Conservation (phyloP, 2,888 invertebrate genomes). For the Andricus quercusramuli region DNA sequence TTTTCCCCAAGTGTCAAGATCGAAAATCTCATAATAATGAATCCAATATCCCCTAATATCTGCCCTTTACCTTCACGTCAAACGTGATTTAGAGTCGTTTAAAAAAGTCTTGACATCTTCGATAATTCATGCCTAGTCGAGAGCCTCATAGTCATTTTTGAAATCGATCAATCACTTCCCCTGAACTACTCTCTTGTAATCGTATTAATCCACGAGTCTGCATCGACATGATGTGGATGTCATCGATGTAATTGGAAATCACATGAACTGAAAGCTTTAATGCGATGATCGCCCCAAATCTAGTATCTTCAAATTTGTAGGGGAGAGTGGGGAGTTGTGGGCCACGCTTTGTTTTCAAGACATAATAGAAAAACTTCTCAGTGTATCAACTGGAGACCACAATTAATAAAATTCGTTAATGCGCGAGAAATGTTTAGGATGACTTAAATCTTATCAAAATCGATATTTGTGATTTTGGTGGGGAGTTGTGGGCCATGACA, state of each 20-base stretch:
- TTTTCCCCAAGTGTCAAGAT: not conserved
- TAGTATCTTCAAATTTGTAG: not conserved
- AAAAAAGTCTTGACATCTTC: not conserved
- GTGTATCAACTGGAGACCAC: too few relatives aligned
- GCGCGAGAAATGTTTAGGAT: too few relatives aligned
- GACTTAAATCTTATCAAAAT: too few relatives aligned
- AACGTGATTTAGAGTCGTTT: not conserved
- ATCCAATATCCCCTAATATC: not conserved
- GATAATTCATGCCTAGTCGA: not conserved
- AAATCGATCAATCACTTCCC: slow-evolving; percentile 23
- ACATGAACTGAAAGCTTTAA: slow-evolving; percentile 3
- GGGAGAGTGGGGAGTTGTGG: too few relatives aligned
- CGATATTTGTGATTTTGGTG: too few relatives aligned
- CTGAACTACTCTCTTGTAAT: slow-evolving; percentile 10
- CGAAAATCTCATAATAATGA: not conserved
- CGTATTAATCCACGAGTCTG: slow-evolving; percentile 13
- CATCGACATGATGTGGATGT: slow-evolving; percentile 27
- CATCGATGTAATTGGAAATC: slow-evolving; percentile 31
- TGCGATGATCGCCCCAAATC: not conserved
- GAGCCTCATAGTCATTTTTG: slow-evolving; percentile 17
- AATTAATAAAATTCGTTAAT: too few relatives aligned
- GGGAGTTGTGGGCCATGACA: too few relatives aligned
- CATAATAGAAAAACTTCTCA: too few relatives aligned
- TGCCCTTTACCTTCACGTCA: not conserved
- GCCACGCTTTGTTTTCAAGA: too few relatives aligned